These are phyloP conservation scores for Acropternis orthonyx DNA, from an alignment of 2,797 vertebrate species.

Conservation along the genomic window DNA sequence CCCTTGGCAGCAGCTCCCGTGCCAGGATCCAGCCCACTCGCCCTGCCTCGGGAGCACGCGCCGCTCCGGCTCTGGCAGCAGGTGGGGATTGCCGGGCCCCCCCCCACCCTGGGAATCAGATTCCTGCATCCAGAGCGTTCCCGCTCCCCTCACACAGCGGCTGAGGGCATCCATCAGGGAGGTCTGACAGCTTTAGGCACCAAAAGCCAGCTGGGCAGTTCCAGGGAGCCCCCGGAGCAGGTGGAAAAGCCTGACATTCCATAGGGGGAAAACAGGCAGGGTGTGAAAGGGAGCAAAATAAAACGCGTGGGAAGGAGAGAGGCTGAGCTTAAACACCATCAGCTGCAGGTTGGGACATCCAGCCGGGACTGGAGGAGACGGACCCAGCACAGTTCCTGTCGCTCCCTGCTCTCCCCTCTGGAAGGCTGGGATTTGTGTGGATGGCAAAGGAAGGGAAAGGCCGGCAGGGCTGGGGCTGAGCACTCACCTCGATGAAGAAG, in stretches of 20 bases:
- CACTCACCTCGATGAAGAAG: constrained; percentile 77
- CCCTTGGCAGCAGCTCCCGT: not conserved
- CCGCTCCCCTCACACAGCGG: not conserved
- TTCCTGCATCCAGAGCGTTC: not conserved
- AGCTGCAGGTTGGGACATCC: not conserved
- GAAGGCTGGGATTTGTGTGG: not conserved
- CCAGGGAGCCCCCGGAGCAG: not conserved
- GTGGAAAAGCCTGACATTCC: not conserved
- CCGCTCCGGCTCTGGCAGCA: not conserved
- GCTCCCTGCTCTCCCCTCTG: not conserved
- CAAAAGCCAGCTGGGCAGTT: not conserved
- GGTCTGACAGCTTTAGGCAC: not conserved
- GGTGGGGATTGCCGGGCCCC: not conserved
- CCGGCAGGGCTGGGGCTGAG: not conserved
- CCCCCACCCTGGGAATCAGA: not conserved
- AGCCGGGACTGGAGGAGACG: not conserved
- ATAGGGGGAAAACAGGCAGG: not conserved
- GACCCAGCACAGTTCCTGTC: not conserved
- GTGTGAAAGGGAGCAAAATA: not conserved
- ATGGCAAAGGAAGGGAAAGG: not conserved
- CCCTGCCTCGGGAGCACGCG: not conserved
- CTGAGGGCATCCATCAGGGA: not conserved
- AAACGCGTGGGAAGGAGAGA: not conserved
- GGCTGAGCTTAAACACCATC: not conserved
- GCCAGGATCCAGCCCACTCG: not conserved